Evolutionary conservation across 2,888 invertebrate species (phyloP).

Genomic region (Acronicta psi): DNA sequence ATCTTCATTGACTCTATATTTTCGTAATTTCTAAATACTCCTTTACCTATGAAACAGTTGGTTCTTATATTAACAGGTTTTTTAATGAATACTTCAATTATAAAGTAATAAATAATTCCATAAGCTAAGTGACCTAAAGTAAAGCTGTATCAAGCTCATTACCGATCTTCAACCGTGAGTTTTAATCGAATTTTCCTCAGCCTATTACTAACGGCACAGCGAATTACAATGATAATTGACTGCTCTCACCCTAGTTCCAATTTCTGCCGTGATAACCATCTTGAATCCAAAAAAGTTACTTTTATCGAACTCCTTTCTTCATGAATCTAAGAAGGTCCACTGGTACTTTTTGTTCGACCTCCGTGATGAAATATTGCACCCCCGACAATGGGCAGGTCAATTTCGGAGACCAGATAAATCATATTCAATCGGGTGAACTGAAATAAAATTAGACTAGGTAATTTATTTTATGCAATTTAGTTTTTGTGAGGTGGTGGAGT

Average conservation of each 20-base stretch:
- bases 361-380: constrained; percentile 42
- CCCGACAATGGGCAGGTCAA: constrained; percentile 46
- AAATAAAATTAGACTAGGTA: constrained; percentile 48
- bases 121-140: constrained; percentile 7
- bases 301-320: constrained; percentile 30
- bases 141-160: constrained; percentile 52
- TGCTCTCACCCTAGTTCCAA: constrained; percentile 61
- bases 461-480: constrained; percentile 39
- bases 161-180: constrained; percentile 61
- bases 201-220: constrained; percentile 67
- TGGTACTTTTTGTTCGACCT: constrained; percentile 41
- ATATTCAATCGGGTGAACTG: constrained; percentile 51
- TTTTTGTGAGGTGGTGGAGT: constrained; percentile 12
- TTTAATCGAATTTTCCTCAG: constrained; percentile 71
- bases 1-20: background rate
- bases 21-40: constrained; percentile 10
- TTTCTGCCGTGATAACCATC: constrained; percentile 67
- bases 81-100: too few relatives aligned
- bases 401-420: constrained; percentile 51
- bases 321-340: constrained; percentile 5
- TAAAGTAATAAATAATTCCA: constrained; percentile 5
- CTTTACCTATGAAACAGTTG: background rate
- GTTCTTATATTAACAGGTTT: too few relatives aligned
- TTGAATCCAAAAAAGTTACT: constrained; percentile 50
- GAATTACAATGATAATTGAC: constrained; percentile 78